Evolutionary conservation across 1,140 invertebrate genomes (phyloP).

Genomic region (Drosophila repleta): DNA sequence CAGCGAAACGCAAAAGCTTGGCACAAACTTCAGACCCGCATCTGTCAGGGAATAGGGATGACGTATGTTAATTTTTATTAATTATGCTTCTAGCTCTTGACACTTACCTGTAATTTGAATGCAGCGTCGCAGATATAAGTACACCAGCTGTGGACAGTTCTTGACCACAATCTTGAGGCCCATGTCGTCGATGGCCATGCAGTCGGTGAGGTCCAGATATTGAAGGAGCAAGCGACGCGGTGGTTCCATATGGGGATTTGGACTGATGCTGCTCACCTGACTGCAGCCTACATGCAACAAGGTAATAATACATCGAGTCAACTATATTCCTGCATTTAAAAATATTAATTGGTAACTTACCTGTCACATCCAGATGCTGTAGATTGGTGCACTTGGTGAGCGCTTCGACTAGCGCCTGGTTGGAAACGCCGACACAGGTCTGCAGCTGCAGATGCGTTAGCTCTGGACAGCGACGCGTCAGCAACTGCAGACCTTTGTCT

Average conservation of each 20-base stretch:
- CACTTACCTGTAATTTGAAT: conserved; percentile 90
- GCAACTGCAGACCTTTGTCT: conserved; percentile 88
- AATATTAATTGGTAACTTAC: conserved; percentile 83
- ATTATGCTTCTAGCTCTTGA: background rate
- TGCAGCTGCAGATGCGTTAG: conserved; percentile 89
- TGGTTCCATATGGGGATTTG: conserved; percentile 87
- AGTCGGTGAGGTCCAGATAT: conserved; percentile 94
- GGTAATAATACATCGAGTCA: no score
- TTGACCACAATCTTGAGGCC: conserved; percentile 92
- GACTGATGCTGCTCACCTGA: conserved; percentile 88
- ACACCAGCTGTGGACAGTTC: conserved; percentile 93
- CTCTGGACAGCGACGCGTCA: conserved; percentile 90
- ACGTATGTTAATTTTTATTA: background rate
- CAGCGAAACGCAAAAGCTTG: conserved; percentile 92
- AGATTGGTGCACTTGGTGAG: conserved; percentile 88
- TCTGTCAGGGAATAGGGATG: conserved; percentile 83
- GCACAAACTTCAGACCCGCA: conserved; percentile 91
- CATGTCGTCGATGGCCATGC: conserved; percentile 91
- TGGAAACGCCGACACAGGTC: conserved; percentile 87
- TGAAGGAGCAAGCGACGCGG: conserved; percentile 87
- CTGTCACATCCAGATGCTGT: conserved; percentile 90
- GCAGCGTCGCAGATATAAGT: conserved; percentile 95
- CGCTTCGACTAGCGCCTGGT: conserved; percentile 79
- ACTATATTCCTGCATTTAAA: no score
- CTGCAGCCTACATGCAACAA: conserved; percentile 86